Conservation (phyloP, 92 coral and sea anemone species). For the Epizoanthus illoricatus region DNA sequence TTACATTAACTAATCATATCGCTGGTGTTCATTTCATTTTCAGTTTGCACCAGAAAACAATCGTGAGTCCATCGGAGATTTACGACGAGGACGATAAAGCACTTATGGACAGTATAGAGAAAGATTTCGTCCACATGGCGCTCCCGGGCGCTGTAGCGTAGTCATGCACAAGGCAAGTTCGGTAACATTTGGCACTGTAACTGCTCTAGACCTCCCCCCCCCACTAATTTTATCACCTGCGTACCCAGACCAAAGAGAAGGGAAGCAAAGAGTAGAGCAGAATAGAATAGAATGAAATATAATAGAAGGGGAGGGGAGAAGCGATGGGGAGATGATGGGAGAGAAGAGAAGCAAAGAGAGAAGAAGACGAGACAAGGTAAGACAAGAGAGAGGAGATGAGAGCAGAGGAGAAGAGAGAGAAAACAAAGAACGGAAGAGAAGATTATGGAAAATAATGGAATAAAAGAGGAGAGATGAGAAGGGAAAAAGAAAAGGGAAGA, state of each 20-base stretch:
- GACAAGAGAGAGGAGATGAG: not conserved
- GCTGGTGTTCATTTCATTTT: not conserved
- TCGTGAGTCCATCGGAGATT: conserved; percentile 44
- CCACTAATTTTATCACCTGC: too few relatives aligned
- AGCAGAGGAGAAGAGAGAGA: not conserved
- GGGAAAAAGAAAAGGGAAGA: too few relatives aligned
- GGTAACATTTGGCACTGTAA: not conserved
- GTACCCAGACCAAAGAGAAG: too few relatives aligned
- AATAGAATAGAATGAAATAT: too few relatives aligned
- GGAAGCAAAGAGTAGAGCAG: too few relatives aligned
- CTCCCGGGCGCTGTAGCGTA: conserved; percentile 76
- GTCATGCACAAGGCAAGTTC: not conserved
- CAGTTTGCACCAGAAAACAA: conserved; percentile 44
- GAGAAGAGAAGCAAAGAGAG: not conserved
- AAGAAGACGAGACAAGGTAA: too few relatives aligned
- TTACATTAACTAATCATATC: too few relatives aligned
- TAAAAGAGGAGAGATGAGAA: not conserved
- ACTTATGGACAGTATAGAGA: conserved; percentile 86
- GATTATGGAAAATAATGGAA: not conserved
- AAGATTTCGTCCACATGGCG: conserved; percentile 55
- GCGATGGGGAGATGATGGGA: not conserved
- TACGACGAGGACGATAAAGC: conserved; percentile 87
- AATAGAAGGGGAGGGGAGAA: too few relatives aligned
- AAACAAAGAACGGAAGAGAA: not conserved
- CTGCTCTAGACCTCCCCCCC: not conserved